Percentiles rank a stretch among this genome's conserved stretches.
Conservation (phyloP, 2,888 invertebrate genomes). For the Polyommatus icarus region DNA sequence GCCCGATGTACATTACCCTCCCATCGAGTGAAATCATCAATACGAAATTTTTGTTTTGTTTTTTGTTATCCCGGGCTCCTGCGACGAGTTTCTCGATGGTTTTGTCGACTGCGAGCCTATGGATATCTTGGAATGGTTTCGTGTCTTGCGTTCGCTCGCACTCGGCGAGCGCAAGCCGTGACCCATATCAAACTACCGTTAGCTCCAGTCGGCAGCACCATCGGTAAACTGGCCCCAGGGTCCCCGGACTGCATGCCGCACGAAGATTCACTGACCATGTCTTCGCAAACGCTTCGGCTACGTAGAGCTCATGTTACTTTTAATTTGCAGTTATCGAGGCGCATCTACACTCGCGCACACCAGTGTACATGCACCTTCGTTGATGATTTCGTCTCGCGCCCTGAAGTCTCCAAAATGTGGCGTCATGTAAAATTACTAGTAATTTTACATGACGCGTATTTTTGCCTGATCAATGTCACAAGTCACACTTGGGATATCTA, state of each 20-base stretch:
- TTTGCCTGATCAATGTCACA: slow-evolving; percentile 73
- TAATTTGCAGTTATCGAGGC: slow-evolving; percentile 27
- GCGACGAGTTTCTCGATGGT: background rate
- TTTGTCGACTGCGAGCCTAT: background rate
- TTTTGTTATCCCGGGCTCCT: slow-evolving; percentile 14
- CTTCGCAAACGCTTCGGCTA: slow-evolving; percentile 28
- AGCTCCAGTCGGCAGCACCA: background rate
- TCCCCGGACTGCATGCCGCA: slow-evolving; percentile 18
- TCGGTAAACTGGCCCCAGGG: background rate
- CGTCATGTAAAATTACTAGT: slow-evolving; percentile 72
- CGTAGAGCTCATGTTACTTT: slow-evolving; percentile 30
- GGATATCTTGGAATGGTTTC: background rate
- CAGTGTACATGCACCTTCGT: slow-evolving; percentile 28
- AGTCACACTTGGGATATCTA: slow-evolving; percentile 71
- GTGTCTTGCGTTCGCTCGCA: background rate
- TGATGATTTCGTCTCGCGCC: slow-evolving; percentile 50
- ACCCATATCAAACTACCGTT: background rate
- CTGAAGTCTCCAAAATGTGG: slow-evolving; percentile 61
- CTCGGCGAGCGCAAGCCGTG: background rate
- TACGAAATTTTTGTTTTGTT: slow-evolving; percentile 36
- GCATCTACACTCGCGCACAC: slow-evolving; percentile 21
- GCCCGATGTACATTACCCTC: slow-evolving; percentile 46
- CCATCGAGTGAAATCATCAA: slow-evolving; percentile 50
- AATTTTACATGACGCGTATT: slow-evolving; percentile 73
- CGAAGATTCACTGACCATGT: slow-evolving; percentile 25